Evolutionary conservation across 1,140 invertebrate species (phyloP).

Genomic region (Chlorops oryzae): DNA sequence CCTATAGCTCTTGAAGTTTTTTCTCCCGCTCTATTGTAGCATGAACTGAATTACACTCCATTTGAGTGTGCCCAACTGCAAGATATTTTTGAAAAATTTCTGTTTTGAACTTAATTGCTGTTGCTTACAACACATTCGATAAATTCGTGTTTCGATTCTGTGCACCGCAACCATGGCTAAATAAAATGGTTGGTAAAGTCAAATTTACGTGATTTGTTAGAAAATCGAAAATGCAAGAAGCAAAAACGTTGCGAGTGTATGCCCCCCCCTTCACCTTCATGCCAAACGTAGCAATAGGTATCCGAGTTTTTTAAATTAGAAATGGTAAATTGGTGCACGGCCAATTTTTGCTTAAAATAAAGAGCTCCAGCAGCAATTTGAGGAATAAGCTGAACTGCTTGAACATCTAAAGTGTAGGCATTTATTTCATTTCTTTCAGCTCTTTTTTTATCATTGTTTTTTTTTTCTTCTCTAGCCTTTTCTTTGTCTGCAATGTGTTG

Average conservation of each 20-base stretch:
- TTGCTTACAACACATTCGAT: constrained; percentile 33
- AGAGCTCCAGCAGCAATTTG: no score
- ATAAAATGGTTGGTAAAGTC: constrained; percentile 25
- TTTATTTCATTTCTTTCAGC: no score
- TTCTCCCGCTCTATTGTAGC: no score
- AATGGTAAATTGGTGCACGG: background rate
- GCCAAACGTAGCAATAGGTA: background rate
- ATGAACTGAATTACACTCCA: no score
- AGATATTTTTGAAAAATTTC: constrained; percentile 46
- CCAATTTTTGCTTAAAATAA: background rate
- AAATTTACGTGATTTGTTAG: background rate
- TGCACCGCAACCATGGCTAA: constrained; percentile 38
- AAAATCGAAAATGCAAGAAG: no score
- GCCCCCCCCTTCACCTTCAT: background rate
- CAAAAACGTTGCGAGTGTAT: no score
- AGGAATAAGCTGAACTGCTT: background rate
- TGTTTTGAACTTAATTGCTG: constrained; percentile 25
- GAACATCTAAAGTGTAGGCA: background rate
- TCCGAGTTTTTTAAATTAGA: background rate
- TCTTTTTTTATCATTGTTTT: no score
- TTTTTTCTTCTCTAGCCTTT: no score
- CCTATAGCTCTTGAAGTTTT: constrained; percentile 13
- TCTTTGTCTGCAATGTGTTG: background rate
- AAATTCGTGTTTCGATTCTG: no score
- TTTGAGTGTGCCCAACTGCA: constrained; percentile 47